phyloP scores from a whole-genome alignment of 2,888 invertebrate genomes.

The Ormyrus labotus region DNA sequence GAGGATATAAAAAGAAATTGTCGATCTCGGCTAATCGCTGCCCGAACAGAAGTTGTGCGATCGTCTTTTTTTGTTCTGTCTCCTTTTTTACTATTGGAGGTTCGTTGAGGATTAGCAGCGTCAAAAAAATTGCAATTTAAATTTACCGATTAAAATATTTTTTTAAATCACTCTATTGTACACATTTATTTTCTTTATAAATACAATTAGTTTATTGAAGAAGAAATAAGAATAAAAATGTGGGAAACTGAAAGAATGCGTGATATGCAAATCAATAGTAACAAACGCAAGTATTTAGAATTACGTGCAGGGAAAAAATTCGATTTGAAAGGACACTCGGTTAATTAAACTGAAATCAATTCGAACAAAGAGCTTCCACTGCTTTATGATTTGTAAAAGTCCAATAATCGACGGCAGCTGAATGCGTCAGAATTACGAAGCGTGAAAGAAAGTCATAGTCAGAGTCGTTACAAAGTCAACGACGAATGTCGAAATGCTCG shows the following conservation, averaged over 20 bases:
- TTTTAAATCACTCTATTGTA: too few species aligned
- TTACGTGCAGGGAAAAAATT: too few species aligned
- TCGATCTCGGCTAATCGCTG: conserved; percentile 45
- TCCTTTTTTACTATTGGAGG: neutral
- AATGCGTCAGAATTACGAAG: conserved; percentile 7
- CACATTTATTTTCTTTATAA: too few species aligned
- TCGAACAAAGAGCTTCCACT: neutral
- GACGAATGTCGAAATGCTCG: conserved; percentile 30
- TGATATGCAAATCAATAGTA: too few species aligned
- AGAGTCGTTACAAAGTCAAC: conserved; percentile 3
- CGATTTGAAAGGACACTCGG: too few species aligned
- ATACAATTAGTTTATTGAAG: too few species aligned
- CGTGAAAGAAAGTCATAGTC: neutral
- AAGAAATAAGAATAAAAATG: too few species aligned
- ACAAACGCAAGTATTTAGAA: too few species aligned
- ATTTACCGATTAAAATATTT: neutral
- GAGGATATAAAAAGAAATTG: neutral
- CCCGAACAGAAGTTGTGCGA: conserved; percentile 6
- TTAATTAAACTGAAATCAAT: neutral
- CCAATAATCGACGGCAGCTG: neutral
- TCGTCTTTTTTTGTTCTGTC: neutral
- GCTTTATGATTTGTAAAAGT: neutral
- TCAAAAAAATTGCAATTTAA: neutral
- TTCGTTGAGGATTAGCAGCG: neutral
- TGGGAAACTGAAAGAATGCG: too few species aligned